Percentiles rank a stretch among this genome's conserved stretches.
phyloP scores from a whole-genome alignment of 2,113 vertebrate species.

The Engraulis encrasicolus region DNA sequence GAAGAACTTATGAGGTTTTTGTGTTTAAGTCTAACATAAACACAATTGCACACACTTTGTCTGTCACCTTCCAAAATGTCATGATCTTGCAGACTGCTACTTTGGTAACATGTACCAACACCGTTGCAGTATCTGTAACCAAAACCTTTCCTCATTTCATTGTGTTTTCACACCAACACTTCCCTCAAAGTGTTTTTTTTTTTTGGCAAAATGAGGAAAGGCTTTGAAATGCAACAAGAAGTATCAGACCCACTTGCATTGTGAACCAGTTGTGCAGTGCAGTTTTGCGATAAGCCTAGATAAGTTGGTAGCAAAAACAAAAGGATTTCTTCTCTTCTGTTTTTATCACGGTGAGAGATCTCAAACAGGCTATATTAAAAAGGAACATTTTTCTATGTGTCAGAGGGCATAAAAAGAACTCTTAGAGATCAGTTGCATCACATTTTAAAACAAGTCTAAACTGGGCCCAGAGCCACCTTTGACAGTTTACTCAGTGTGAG shows the following conservation, averaged over 20 bases:
- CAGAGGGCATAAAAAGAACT: neutral
- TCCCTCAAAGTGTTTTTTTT: neutral
- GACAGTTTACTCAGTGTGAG: conserved; percentile 30
- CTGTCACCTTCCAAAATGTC: neutral
- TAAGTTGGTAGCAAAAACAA: conserved; percentile 2
- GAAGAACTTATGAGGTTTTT: neutral
- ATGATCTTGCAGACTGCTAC: neutral
- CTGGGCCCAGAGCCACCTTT: conserved; percentile 11
- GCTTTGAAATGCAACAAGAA: neutral
- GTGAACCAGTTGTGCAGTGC: neutral
- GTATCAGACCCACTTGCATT: neutral
- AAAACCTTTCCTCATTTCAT: conserved; percentile 9
- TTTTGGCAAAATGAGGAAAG: neutral
- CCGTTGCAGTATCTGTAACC: neutral
- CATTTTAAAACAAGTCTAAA: conserved; percentile 16
- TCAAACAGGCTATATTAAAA: neutral
- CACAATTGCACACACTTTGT: neutral
- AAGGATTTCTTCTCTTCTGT: neutral
- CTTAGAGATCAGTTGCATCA: neutral
- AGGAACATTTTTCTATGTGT: neutral
- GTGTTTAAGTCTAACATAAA: neutral
- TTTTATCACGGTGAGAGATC: neutral
- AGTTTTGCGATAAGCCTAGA: neutral
- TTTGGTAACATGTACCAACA: neutral
- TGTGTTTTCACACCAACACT: neutral